Base-by-base conservation (phyloP, 1,140 invertebrate species). In the Meloidogyne floridensis region DNA sequence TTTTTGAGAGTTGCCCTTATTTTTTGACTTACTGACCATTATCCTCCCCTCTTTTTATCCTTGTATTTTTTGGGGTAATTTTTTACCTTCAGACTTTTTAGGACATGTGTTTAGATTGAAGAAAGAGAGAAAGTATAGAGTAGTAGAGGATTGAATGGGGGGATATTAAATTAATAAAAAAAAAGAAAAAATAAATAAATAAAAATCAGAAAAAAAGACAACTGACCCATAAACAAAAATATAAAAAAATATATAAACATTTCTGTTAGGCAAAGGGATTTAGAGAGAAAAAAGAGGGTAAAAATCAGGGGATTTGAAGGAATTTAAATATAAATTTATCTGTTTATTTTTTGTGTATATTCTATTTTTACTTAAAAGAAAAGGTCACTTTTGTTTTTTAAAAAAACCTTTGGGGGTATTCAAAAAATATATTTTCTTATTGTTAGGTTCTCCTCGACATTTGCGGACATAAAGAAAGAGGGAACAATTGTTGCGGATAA, bases 21-120 rank as follows among this genome's bases (percentile, higher is more conserved):
- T 65, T 65, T 65, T 65, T 65, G 59, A 65, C 59, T 65, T 65
- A 65, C 59, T 65, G 59, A 65, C 59, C 59, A 65, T 65, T 65
- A 65, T 54, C 8, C 11, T 7, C 9, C 51, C 51, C 8, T 6
- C n/a, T n/a, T 15, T 65, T n/a, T 65, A 65, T 65, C 15, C 59
- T 65, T 65, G 59, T 65, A 65, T 65, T 65, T 65, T 65, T 65
- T 32, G 32, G 59, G 15, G 7, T 65, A 65, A 65, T 65, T 65
- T 32, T 32, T 65, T 65, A 65, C 59, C 59, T 65, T 65, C n/a
- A n/a, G 59, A 47, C 4, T 47, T 47, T 47, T 47, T 47, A n/a
- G 59, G 59, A 65, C 59, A 65, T 65, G 59, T 65, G 59, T n/a
- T 65, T 32, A 32, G 1, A 32, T 32, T 32, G 32, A 32, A 65